These are phyloP conservation scores for Sinodicranocentrus sp. DNA, from an alignment of 2,888 invertebrate species.

Conservation along the genomic window DNA sequence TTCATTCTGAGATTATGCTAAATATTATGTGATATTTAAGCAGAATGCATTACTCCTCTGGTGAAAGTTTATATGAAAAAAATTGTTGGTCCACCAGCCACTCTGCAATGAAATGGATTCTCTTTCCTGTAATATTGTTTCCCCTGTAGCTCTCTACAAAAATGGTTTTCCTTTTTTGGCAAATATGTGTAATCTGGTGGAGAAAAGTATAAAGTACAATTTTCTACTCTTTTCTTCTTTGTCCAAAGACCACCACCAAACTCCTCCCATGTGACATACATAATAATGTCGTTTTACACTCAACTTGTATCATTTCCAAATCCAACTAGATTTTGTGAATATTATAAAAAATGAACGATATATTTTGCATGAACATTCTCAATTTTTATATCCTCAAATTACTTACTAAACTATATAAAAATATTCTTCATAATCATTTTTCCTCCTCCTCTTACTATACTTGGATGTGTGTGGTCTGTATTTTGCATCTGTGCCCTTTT, in stretches of 20 bases:
- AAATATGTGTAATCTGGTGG: no score
- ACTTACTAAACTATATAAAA: conserved; percentile 4
- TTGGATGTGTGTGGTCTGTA: not conserved
- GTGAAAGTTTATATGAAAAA: not conserved
- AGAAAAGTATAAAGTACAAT: not conserved
- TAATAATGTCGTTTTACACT: conserved; percentile 20
- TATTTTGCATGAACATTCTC: conserved; percentile 3
- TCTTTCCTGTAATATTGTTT: not conserved
- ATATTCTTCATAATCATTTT: not conserved
- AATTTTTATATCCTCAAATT: conserved; percentile 14
- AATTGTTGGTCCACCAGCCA: not conserved
- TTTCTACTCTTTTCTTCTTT: not conserved
- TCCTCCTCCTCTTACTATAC: not conserved
- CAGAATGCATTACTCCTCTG: not conserved
- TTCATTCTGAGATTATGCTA: conserved; percentile 6
- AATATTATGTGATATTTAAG: conserved; percentile 25
- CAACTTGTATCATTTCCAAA: conserved; percentile 25
- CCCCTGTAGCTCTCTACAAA: no score
- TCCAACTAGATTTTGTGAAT: not conserved
- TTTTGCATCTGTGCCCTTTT: not conserved
- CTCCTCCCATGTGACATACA: conserved; percentile 21
- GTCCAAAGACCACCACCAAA: not conserved
- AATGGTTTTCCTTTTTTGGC: no score
- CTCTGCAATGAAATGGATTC: not conserved
- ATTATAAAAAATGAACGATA: not conserved